Conservation (phyloP, 2,888 invertebrate genomes). For the Leptopilina myrica region DNA sequence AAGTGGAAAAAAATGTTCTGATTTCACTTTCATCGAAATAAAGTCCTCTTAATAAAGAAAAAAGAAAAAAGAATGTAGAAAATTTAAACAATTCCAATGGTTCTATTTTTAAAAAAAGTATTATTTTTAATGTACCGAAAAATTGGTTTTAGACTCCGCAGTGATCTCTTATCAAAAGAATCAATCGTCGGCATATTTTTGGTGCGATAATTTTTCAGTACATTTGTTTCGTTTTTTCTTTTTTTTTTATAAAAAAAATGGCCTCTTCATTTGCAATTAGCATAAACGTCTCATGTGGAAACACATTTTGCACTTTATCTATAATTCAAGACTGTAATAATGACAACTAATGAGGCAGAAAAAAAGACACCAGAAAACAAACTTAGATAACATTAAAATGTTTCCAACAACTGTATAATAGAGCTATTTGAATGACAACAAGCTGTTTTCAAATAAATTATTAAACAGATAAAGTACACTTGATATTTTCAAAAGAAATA, state of each 20-base stretch:
- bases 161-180: constrained; percentile 1
- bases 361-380: constrained; percentile 15
- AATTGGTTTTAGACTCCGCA: not conserved
- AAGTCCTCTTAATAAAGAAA: too few species aligned
- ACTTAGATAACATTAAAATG: constrained; percentile 27
- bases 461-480: not conserved
- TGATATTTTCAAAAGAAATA: not conserved
- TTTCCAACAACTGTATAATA: constrained; percentile 1
- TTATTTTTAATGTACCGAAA: not conserved
- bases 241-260: not conserved
- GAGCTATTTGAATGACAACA: not conserved
- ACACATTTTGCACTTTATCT: constrained; percentile 6
- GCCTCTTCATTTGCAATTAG: not conserved
- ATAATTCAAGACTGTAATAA: constrained; percentile 13
- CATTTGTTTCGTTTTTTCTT: not conserved
- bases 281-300: not conserved
- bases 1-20: too few species aligned
- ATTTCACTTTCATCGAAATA: too few species aligned
- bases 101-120: too few species aligned
- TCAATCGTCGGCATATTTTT: not conserved
- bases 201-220: constrained; percentile 1
- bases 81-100: too few species aligned
- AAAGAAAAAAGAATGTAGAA: too few species aligned
- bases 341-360: not conserved
- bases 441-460: not conserved